Evolutionary conservation across 2,113 vertebrate genomes (phyloP), one percentile per base, ranked within the genome.

Genomic region (Chaenocephalus aceratus): DNA sequence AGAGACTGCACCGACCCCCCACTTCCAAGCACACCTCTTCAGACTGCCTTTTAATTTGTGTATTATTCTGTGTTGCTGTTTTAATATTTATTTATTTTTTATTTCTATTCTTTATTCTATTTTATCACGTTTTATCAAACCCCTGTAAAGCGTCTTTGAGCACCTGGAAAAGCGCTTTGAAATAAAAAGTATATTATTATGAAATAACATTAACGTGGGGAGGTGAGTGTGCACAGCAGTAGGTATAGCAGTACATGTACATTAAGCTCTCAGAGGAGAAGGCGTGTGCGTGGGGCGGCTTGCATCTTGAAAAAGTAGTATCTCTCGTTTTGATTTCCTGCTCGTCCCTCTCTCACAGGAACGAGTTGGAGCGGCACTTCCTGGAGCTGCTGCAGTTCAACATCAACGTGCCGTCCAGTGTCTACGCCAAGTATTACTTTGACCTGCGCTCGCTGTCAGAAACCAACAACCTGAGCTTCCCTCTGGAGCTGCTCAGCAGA

Each of bases 391-490:
- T 99, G 73, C 97, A 99, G 94, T 99, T 99, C 94, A 99, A 99
- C 94, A 99, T 99, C 91, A 99, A 99, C 6, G 97, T 99, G 90
- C 97, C 98, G 71, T 98, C 98, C 89, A 99, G 98, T 46, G 97
- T 99, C 90, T 99, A 99, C 78, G 98, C 98, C 93, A 99, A 99
- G 96, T 99, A 99, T 94, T 99, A 99, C 91, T 99, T 99, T 88
- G 98, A 99, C 94, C 96, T 99, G 85, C 97, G 98, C 9, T 99
- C 96, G 36, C 95, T 99, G 61, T 97, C 98, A n/a, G 97, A 99
- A 94, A 95, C 96, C 0, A 99, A 98, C 93, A 97, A 97, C 92
- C 95, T 99, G 79, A 97, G 96, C 91, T 97, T 97, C 91, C 97
- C 98, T 11, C 95, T 98, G 95, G 97, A 98, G 89, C 97, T 96